These are phyloP conservation scores for Caenorhabditis sulstoni DNA, from an alignment of 2,888 invertebrate species.

Conservation along the genomic window DNA sequence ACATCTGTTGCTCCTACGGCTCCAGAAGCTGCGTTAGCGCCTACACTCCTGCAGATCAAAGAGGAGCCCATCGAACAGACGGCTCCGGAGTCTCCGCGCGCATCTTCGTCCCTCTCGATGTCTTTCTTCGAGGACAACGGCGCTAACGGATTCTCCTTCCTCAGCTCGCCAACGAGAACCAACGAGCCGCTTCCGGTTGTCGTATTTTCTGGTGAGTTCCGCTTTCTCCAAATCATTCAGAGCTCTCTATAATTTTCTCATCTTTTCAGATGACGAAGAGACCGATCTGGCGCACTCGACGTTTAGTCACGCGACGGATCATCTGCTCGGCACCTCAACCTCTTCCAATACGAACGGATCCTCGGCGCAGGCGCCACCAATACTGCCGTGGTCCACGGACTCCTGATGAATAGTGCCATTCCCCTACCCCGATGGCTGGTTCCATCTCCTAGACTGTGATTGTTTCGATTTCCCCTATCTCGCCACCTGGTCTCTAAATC, in stretches of 20 bases:
- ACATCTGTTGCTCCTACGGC: neutral
- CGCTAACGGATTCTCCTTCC: slow-evolving; percentile 34
- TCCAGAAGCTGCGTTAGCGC: neutral
- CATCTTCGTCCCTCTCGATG: slow-evolving; percentile 40
- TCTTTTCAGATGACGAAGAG: slow-evolving; percentile 57
- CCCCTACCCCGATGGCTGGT: slow-evolving; percentile 22
- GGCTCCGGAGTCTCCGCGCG: slow-evolving; percentile 30
- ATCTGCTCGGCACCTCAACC: slow-evolving; percentile 26
- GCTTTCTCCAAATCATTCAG: no score
- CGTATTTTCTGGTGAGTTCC: slow-evolving; percentile 59
- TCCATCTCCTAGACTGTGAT: slow-evolving; percentile 48
- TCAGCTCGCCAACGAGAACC: slow-evolving; percentile 37
- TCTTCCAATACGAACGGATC: slow-evolving; percentile 17
- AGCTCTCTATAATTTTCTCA: neutral
- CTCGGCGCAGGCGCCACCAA: neutral
- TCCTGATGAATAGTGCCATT: slow-evolving; percentile 48
- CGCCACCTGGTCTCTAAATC: slow-evolving; percentile 18
- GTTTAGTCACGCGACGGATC: slow-evolving; percentile 51
- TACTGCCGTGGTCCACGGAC: slow-evolving; percentile 33
- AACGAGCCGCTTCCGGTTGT: slow-evolving; percentile 58
- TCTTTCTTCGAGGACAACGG: slow-evolving; percentile 49
- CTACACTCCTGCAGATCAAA: slow-evolving; percentile 1
- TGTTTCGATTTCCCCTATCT: slow-evolving; percentile 18
- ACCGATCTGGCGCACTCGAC: slow-evolving; percentile 42
- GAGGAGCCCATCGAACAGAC: slow-evolving; percentile 8